Percentiles rank a stretch among this genome's conserved stretches.
phyloP scores from a whole-genome alignment of 2,888 invertebrate genomes.

The Polydrusus cervinus region DNA sequence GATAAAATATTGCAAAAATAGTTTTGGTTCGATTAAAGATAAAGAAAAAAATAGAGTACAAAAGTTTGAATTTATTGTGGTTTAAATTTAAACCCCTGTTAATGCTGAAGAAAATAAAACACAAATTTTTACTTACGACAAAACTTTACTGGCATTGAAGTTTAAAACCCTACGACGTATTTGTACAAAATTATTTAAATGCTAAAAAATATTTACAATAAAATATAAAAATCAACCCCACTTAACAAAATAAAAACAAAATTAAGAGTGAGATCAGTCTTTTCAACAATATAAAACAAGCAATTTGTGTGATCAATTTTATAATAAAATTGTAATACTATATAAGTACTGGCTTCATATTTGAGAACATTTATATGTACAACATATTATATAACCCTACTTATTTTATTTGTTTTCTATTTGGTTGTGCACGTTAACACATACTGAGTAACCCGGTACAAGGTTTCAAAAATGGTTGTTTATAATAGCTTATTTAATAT shows the following conservation, averaged over 20 bases:
- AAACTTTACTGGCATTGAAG: constrained; percentile 56
- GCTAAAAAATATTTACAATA: constrained; percentile 52
- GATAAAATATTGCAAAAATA: too few relatives aligned
- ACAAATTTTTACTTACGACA: constrained; percentile 29
- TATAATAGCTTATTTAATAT: background rate
- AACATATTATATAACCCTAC: background rate
- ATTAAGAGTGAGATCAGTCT: constrained; percentile 59
- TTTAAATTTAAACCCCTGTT: too few relatives aligned
- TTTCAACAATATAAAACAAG: constrained; percentile 54
- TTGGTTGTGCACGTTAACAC: constrained; percentile 6
- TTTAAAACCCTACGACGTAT: constrained; percentile 45
- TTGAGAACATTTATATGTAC: constrained; percentile 27
- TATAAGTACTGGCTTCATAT: constrained; percentile 59
- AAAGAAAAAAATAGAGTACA: too few relatives aligned
- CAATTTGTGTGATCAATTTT: constrained; percentile 43
- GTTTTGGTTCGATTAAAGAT: too few relatives aligned
- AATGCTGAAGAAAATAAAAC: constrained; percentile 44
- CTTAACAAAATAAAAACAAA: constrained; percentile 48
- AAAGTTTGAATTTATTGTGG: too few relatives aligned
- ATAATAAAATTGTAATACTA: constrained; percentile 41
- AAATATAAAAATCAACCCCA: constrained; percentile 53
- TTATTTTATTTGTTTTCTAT: constrained; percentile 1
- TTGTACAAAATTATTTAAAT: constrained; percentile 46
- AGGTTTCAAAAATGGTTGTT: background rate
- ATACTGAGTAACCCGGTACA: background rate